Percentiles rank a stretch among this genome's conserved stretches.
Evolutionary conservation across 2,888 invertebrate genomes (phyloP).

Genomic region (Zootermopsis nevadensis): DNA sequence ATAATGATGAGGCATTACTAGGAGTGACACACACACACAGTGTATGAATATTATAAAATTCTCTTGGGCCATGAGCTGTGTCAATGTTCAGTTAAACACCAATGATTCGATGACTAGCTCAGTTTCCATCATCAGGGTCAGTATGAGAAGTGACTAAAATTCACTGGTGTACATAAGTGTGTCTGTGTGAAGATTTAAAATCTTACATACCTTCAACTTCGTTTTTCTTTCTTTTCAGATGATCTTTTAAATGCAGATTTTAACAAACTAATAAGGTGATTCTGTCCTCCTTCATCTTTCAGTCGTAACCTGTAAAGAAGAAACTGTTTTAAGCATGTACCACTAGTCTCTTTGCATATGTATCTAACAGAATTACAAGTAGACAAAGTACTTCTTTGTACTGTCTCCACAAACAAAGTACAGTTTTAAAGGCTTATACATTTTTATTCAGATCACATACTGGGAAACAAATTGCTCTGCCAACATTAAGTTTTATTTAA

Average conservation of each 20-base stretch:
- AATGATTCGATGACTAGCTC: no score
- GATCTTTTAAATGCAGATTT: conserved; percentile 24
- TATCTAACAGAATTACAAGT: neutral
- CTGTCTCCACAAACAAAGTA: neutral
- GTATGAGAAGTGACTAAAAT: no score
- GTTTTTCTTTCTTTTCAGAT: conserved; percentile 18
- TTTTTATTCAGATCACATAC: neutral
- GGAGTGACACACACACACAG: no score
- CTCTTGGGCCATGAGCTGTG: no score
- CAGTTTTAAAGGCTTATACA: neutral
- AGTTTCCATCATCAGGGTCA: no score
- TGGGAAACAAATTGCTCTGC: neutral
- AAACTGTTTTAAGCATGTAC: neutral
- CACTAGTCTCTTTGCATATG: neutral
- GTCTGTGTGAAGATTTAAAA: no score
- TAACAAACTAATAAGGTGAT: conserved; percentile 35
- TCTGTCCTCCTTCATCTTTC: conserved; percentile 35
- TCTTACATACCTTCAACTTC: neutral
- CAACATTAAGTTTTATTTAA: neutral
- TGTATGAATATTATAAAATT: no score
- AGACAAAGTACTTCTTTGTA: neutral
- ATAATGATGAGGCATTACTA: no score
- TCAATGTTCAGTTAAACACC: no score
- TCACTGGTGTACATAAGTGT: no score
- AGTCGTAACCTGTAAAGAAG: conserved; percentile 43